phyloP scores from a whole-genome alignment of 2,113 vertebrate species.

The Sturnus vulgaris region DNA sequence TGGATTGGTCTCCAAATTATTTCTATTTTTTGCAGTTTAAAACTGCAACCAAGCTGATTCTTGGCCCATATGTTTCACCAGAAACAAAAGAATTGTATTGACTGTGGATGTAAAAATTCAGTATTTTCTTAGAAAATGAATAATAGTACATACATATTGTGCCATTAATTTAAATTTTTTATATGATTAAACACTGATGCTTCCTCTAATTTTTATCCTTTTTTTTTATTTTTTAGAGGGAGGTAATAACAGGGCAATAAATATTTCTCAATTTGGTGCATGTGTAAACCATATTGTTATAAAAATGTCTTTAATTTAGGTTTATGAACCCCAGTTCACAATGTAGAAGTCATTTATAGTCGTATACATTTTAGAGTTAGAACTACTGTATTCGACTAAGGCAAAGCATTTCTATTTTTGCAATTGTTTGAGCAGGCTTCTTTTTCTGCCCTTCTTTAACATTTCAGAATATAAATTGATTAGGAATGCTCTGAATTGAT shows the following conservation, averaged over 20 bases:
- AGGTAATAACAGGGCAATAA: conserved; percentile 5
- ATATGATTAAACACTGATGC: not conserved
- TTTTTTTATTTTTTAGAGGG: not conserved
- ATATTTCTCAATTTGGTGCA: not conserved
- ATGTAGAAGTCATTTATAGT: not conserved
- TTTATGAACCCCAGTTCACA: not conserved
- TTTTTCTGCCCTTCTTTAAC: not conserved
- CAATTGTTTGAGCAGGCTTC: not conserved
- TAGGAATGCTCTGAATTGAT: not conserved
- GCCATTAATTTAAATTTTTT: not conserved
- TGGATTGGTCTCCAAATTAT: not conserved
- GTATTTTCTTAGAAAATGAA: not conserved
- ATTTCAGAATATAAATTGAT: not conserved
- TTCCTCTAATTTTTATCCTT: not conserved
- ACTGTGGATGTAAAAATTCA: not conserved
- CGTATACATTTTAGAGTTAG: not conserved
- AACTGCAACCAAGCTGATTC: not conserved
- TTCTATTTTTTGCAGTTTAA: not conserved
- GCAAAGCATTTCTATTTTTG: not conserved
- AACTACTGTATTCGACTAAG: not conserved
- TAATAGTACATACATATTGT: not conserved
- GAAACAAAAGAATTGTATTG: not conserved
- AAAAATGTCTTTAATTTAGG: conserved; percentile 1
- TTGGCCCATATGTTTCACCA: not conserved
- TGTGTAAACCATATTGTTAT: not conserved